Conservation (phyloP, 2,888 invertebrate species). For the Scaptomyza cyrtandrae region DNA sequence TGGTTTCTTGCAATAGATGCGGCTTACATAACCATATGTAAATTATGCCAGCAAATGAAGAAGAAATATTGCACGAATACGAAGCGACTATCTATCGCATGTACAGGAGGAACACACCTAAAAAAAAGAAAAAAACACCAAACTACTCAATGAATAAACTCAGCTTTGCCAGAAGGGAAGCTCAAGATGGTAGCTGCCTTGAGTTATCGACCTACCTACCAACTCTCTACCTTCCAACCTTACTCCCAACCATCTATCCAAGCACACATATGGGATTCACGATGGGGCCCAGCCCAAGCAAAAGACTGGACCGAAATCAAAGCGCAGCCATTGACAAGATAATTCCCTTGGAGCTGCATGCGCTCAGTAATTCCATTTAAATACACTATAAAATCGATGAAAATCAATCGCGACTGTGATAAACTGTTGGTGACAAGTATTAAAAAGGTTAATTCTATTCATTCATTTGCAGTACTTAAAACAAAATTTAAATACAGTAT, state of each 20-base stretch:
- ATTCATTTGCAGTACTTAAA: too few species aligned
- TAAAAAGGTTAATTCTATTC: too few species aligned
- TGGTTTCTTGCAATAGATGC: slow-evolving; percentile 51
- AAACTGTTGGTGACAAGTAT: background rate
- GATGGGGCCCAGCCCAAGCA: slow-evolving; percentile 54
- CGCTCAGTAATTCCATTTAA: slow-evolving; percentile 56
- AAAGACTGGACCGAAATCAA: slow-evolving; percentile 65
- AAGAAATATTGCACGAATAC: slow-evolving; percentile 69
- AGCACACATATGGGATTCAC: slow-evolving; percentile 35
- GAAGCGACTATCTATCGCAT: slow-evolving; percentile 40
- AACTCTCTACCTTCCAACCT: slow-evolving; percentile 18
- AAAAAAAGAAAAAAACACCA: slow-evolving; percentile 58
- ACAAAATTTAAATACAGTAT: too few species aligned
- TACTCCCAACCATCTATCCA: slow-evolving; percentile 20
- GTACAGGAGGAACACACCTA: slow-evolving; percentile 68
- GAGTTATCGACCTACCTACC: slow-evolving; percentile 46
- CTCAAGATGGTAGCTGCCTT: slow-evolving; percentile 39
- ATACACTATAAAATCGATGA: slow-evolving; percentile 41
- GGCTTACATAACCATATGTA: slow-evolving; percentile 76
- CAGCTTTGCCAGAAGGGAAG: slow-evolving; percentile 47
- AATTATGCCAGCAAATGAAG: slow-evolving; percentile 75
- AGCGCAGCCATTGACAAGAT: slow-evolving; percentile 77
- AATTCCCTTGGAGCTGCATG: slow-evolving; percentile 72
- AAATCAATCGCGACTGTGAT: background rate
- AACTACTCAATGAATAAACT: slow-evolving; percentile 28